Evolutionary conservation across 1,140 invertebrate species (phyloP), one percentile per base, ranked within the genome.

Genomic region (Euschistus heros): DNA sequence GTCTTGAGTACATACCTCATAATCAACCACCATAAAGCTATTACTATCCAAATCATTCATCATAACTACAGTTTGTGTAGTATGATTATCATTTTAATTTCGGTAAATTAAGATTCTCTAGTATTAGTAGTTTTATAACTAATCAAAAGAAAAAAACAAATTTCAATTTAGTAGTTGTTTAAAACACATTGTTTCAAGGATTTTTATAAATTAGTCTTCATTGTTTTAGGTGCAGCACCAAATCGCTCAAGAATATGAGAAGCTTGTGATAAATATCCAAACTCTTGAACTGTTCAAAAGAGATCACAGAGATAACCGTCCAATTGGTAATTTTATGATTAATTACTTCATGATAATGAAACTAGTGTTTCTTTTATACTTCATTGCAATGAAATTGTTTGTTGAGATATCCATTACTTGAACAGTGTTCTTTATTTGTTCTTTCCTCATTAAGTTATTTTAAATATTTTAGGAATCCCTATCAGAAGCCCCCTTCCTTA

Each of bases 221-320:
- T 37, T 60, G 17, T 68, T 68, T 37, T 73, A 93, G 90, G 84
- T 94, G 14, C 91, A 95, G 73, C 88, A 92, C 71, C 87, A 93
- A 76, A 89, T 98, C 71, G 85, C 83, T 27, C 80, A 85, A 59
- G 95, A 98, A 76, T 94, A 92, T 76, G 90, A 95, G 73, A 86
- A 91, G 74, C 84, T 98, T 0, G 95, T 94, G 77, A 85, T 86
- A 57, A 83, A 89, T 30, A 86, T 83, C 68, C 82, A 80, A 64
- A 86, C 86, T 13, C 75, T 94, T 64, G 79, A 79, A 62, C 68
- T 78, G 30, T 86, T 87, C 64, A 85, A 83, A 73, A 75, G 78
- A 18, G 83, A 84, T 69, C 75, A 79, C 15, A 78, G 80, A 63
- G 74, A 73, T 46, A 80, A 81, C 67, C 75, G 78, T 69, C 70